Conservation (phyloP, 2,113 vertebrate genomes). For the Abramis brama region DNA sequence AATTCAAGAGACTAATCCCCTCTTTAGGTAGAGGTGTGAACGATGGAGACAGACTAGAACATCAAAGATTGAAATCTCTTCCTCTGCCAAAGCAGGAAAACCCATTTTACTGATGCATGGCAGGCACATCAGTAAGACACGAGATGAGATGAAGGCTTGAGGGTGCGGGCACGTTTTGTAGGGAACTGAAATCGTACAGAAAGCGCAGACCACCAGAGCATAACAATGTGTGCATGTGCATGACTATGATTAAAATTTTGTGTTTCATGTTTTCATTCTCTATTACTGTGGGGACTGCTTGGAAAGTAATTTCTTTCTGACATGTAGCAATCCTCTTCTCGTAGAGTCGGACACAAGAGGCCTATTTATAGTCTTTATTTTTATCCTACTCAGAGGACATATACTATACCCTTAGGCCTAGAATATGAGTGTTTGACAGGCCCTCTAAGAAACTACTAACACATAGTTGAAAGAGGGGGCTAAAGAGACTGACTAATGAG, state of each 20-base stretch:
- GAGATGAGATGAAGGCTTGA: background rate
- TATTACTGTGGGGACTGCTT: background rate
- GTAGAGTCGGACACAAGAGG: background rate
- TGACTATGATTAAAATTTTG: background rate
- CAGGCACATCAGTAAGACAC: background rate
- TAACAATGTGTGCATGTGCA: background rate
- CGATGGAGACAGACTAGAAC: constrained; percentile 9
- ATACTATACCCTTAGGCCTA: background rate
- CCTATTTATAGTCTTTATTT: constrained; percentile 13
- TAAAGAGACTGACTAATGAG: background rate
- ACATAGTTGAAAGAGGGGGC: background rate
- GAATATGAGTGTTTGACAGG: background rate
- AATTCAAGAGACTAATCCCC: constrained; percentile 19
- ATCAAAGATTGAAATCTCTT: background rate
- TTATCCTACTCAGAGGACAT: background rate
- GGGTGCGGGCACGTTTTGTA: background rate
- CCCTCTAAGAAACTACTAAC: background rate
- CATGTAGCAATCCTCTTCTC: background rate
- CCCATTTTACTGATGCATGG: background rate
- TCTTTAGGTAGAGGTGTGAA: constrained; percentile 41
- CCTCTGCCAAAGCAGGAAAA: background rate
- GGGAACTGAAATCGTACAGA: constrained; percentile 21
- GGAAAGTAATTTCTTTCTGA: background rate
- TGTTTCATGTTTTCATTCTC: background rate
- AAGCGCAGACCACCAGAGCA: background rate